Evolutionary conservation across 2,888 invertebrate genomes (phyloP).

Genomic region (Lasioglossum lativentre): DNA sequence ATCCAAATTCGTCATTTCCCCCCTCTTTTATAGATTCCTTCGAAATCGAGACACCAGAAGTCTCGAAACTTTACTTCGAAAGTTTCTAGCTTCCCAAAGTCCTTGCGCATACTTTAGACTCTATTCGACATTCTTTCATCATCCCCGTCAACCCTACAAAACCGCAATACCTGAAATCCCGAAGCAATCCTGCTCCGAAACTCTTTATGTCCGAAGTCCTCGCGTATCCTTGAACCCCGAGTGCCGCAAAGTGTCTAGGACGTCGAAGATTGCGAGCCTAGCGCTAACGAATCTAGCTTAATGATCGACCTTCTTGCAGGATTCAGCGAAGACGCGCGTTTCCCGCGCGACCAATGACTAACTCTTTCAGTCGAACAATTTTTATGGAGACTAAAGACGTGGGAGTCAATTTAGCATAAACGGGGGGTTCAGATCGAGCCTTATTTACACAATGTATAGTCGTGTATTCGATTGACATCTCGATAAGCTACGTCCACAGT

Average conservation of each 20-base stretch:
- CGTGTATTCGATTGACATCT: not conserved
- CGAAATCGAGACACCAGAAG: not conserved
- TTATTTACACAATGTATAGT: not conserved
- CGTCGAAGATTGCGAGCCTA: not conserved
- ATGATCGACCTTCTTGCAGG: not conserved
- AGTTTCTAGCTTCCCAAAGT: not conserved
- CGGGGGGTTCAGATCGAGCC: not conserved
- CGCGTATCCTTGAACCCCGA: not conserved
- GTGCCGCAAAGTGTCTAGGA: not conserved
- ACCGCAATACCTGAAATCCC: not conserved
- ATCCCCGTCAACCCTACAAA: not conserved
- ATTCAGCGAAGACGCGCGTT: not conserved
- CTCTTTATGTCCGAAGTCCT: not conserved
- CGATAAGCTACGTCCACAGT: not conserved
- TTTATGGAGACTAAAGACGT: not conserved
- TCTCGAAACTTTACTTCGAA: not conserved
- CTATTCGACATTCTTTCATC: not conserved
- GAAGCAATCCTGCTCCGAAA: not conserved
- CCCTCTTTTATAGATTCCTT: not conserved
- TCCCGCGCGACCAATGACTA: not conserved
- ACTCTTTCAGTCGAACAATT: not conserved
- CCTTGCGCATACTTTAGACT: not conserved
- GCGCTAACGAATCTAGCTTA: not conserved
- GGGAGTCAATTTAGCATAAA: not conserved
- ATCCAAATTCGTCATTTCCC: not conserved